Conservation (phyloP, 2,888 invertebrate species). For the Drosophila lacicola region DNA sequence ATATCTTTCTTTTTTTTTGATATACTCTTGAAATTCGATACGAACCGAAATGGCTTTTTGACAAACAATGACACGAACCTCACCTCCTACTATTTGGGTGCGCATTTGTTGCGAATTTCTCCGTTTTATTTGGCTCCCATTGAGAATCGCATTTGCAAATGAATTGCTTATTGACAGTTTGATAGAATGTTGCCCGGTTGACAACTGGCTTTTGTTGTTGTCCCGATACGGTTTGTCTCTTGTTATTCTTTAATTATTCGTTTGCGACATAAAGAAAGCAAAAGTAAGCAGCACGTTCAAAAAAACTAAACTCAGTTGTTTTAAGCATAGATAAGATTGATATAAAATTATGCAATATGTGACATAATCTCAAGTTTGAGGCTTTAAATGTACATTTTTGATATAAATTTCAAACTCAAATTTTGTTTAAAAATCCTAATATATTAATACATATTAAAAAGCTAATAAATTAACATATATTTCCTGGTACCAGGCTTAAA, state of each 20-base stretch:
- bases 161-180: slow-evolving; percentile 82
- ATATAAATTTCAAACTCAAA: too few species aligned
- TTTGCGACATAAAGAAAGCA: slow-evolving; percentile 23
- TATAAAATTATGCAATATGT: not conserved
- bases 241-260: slow-evolving; percentile 77
- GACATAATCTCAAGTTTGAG: not conserved
- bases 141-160: slow-evolving; percentile 75
- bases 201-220: slow-evolving; percentile 46
- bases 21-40: slow-evolving; percentile 67
- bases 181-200: slow-evolving; percentile 71
- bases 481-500: too few species aligned
- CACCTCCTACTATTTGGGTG: slow-evolving; percentile 63
- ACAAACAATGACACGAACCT: slow-evolving; percentile 76
- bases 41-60: slow-evolving; percentile 76
- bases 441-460: too few species aligned
- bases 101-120: slow-evolving; percentile 40
- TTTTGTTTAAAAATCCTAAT: too few species aligned
- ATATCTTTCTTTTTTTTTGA: slow-evolving; percentile 14
- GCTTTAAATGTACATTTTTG: too few species aligned
- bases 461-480: too few species aligned
- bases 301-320: slow-evolving; percentile 10
- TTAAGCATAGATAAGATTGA: not conserved
- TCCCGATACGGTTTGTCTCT: slow-evolving; percentile 40
- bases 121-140: slow-evolving; percentile 41
- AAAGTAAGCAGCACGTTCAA: slow-evolving; percentile 18